Conservation (phyloP, 2,797 vertebrate species). For the Micrastur ruficollis region DNA sequence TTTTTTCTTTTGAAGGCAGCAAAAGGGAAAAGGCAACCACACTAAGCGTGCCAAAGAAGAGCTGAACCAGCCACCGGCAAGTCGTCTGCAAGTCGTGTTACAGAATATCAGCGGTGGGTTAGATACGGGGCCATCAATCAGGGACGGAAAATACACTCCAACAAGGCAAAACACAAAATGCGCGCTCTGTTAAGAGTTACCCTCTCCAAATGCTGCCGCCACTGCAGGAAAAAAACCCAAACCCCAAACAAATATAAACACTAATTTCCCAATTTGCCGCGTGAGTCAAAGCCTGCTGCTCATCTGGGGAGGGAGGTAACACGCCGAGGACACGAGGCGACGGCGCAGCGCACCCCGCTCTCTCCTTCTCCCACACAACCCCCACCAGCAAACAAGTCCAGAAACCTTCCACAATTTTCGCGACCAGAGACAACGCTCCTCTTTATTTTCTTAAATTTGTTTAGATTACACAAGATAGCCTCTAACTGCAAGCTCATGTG, state of each 20-base stretch:
- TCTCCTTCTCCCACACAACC: neutral
- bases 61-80: neutral
- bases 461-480: conserved; percentile 35
- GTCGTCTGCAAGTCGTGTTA: neutral
- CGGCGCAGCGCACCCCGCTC: accelerated
- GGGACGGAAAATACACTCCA: neutral
- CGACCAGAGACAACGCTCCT: neutral
- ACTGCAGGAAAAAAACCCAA: neutral
- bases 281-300: neutral
- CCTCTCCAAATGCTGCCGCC: neutral
- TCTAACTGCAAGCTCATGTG: neutral
- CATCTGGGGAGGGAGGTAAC: neutral
- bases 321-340: neutral
- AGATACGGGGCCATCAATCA: neutral
- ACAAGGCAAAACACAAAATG: neutral
- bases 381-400: neutral
- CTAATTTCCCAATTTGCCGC: neutral
- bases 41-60: neutral
- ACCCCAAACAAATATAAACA: neutral
- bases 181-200: neutral
- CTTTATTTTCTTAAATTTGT: neutral
- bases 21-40: neutral
- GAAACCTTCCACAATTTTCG: neutral
- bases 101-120: neutral
- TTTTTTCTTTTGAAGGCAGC: neutral